A percentile compares a stretch with the other conserved stretches of the same genome.
These are phyloP conservation scores for Phortica variegata DNA, from an alignment of 1,140 invertebrate species.

Conservation along the genomic window DNA sequence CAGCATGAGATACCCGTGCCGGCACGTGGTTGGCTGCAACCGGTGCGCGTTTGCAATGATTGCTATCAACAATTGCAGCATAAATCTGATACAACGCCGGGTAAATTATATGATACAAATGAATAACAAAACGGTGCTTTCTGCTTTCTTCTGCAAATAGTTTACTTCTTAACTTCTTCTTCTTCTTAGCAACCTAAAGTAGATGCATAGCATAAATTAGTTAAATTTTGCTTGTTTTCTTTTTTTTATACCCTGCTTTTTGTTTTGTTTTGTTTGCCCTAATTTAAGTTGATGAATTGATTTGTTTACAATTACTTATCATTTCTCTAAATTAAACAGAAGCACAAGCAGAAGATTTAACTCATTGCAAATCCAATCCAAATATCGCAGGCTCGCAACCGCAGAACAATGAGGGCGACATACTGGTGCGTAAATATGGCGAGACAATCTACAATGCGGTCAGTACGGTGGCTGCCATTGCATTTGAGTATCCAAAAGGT, in stretches of 20 bases:
- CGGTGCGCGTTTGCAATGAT: slow-evolving; percentile 70
- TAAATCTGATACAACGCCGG: slow-evolving; percentile 39
- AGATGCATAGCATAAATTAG: no score
- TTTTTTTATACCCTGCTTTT: neutral
- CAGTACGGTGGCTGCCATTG: slow-evolving; percentile 62
- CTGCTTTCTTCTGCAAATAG: no score
- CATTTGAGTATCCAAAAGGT: slow-evolving; percentile 58
- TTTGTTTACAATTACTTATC: no score
- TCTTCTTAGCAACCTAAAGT: no score
- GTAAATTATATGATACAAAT: slow-evolving; percentile 23
- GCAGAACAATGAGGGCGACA: slow-evolving; percentile 57
- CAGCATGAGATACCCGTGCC: slow-evolving; percentile 65
- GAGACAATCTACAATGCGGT: slow-evolving; percentile 67
- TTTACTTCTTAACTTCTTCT: no score
- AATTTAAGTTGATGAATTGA: no score
- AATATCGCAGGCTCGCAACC: slow-evolving; percentile 25
- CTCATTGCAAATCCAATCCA: slow-evolving; percentile 23
- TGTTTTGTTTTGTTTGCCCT: neutral
- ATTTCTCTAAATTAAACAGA: slow-evolving; percentile 9
- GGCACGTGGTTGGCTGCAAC: slow-evolving; percentile 65
- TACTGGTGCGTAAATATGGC: slow-evolving; percentile 64
- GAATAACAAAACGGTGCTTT: no score
- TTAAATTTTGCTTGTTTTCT: no score
- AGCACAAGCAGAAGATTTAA: slow-evolving; percentile 18
- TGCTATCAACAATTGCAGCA: slow-evolving; percentile 60